phyloP scores from a whole-genome alignment of 2,113 vertebrate species.

The Takifugu bimaculatus region DNA sequence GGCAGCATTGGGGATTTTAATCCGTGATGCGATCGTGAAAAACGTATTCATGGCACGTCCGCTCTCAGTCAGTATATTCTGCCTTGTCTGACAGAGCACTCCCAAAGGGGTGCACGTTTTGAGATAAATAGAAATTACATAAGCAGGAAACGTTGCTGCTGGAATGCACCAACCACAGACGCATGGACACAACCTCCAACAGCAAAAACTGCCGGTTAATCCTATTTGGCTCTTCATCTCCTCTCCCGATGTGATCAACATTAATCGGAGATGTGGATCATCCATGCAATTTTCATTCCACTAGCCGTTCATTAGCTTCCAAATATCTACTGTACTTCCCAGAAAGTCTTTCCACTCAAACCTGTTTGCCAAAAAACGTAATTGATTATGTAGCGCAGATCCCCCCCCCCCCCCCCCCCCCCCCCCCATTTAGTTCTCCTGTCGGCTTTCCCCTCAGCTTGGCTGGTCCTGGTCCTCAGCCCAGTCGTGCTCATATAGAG shows the following conservation, averaged over 20 bases:
- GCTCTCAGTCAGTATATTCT: slow-evolving; percentile 71
- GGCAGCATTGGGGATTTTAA: no score
- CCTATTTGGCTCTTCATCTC: slow-evolving; percentile 41
- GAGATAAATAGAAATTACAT: slow-evolving; percentile 66
- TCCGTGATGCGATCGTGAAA: slow-evolving; percentile 38
- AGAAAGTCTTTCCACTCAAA: slow-evolving; percentile 21
- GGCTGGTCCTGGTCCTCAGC: slow-evolving; percentile 21
- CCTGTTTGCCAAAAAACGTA: slow-evolving; percentile 54
- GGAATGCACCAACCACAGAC: slow-evolving; percentile 12
- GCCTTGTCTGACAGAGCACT: slow-evolving; percentile 53
- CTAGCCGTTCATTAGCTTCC: slow-evolving; percentile 45
- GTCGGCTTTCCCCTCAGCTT: slow-evolving; percentile 38
- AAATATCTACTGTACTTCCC: neutral
- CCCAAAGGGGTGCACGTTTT: slow-evolving; percentile 60
- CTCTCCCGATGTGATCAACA: slow-evolving; percentile 59
- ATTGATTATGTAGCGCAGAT: slow-evolving; percentile 56
- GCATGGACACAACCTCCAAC: slow-evolving; percentile 19
- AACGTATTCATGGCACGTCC: neutral
- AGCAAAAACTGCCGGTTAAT: slow-evolving; percentile 17
- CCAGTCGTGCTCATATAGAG: slow-evolving; percentile 41
- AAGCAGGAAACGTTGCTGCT: slow-evolving; percentile 64
- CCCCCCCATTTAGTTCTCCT: slow-evolving; percentile 29
- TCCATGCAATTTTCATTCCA: slow-evolving; percentile 58
- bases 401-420: neutral
- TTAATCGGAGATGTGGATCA: slow-evolving; percentile 69